Conservation (phyloP, 2,113 vertebrate genomes). For the Solea senegalensis region DNA sequence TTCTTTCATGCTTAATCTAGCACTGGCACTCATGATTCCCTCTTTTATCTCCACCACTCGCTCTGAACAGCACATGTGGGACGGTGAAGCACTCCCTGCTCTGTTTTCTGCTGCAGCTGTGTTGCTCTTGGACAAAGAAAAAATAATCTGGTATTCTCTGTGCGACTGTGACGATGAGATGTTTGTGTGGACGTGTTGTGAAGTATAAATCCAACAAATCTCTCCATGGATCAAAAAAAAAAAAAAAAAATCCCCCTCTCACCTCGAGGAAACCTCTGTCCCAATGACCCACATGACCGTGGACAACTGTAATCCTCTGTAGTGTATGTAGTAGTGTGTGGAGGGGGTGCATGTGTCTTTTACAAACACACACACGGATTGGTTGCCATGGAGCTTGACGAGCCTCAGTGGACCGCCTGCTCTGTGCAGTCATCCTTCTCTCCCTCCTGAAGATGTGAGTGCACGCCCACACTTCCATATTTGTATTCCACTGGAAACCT, state of each 20-base stretch:
- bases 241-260: conserved; percentile 30
- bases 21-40: not conserved
- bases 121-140: conserved; percentile 7
- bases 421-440: conserved; percentile 28
- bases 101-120: not conserved
- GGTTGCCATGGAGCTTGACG: conserved; percentile 44
- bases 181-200: conserved; percentile 1
- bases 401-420: conserved; percentile 21
- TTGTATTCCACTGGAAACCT: conserved; percentile 57
- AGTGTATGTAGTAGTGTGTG: conserved; percentile 45
- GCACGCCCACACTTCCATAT: conserved; percentile 45
- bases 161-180: conserved; percentile 1
- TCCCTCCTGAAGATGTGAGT: not conserved
- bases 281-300: conserved; percentile 48
- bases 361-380: conserved; percentile 16
- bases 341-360: not conserved
- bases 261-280: conserved; percentile 39
- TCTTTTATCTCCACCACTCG: not conserved
- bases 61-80: not conserved
- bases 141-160: conserved; percentile 11
- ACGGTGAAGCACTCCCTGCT: not conserved
- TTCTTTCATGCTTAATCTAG: not conserved
- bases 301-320: conserved; percentile 55
- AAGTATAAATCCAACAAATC: conserved; percentile 33
- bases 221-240: conserved; percentile 22